These are phyloP conservation scores for Apolygus lucorum DNA, from an alignment of 1,140 invertebrate genomes.

Conservation along the genomic window DNA sequence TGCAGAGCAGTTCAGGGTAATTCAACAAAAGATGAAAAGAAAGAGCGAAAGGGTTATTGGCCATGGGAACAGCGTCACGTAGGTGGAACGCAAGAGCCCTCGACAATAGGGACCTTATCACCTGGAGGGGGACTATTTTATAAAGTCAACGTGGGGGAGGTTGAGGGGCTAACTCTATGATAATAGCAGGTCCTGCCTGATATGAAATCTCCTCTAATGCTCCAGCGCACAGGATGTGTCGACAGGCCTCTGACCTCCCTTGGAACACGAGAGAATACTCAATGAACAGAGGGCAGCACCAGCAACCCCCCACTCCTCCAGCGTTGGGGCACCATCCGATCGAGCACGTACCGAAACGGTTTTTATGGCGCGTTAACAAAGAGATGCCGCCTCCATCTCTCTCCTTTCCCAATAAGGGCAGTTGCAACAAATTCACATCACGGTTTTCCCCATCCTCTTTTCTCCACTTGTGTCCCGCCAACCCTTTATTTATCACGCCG, in stretches of 20 bases:
- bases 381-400: not conserved
- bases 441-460: not conserved
- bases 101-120: not conserved
- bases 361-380: conserved; percentile 11
- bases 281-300: not conserved
- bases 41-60: too few species aligned
- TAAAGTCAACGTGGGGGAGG: not conserved
- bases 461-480: not conserved
- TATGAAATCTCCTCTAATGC: not conserved
- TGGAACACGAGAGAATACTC: not conserved
- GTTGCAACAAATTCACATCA: conserved; percentile 16
- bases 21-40: too few species aligned
- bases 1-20: too few species aligned
- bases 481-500: not conserved
- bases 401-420: not conserved
- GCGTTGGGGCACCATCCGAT: not conserved
- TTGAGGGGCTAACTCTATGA: not conserved
- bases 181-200: not conserved
- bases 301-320: too few species aligned
- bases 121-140: not conserved
- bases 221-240: not conserved
- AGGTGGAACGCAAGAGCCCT: not conserved
- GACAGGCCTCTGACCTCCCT: not conserved
- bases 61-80: not conserved
- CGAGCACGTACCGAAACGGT: conserved; percentile 11